Evolutionary conservation across 2,113 vertebrate species (phyloP).

Genomic region (Symphodus melops): DNA sequence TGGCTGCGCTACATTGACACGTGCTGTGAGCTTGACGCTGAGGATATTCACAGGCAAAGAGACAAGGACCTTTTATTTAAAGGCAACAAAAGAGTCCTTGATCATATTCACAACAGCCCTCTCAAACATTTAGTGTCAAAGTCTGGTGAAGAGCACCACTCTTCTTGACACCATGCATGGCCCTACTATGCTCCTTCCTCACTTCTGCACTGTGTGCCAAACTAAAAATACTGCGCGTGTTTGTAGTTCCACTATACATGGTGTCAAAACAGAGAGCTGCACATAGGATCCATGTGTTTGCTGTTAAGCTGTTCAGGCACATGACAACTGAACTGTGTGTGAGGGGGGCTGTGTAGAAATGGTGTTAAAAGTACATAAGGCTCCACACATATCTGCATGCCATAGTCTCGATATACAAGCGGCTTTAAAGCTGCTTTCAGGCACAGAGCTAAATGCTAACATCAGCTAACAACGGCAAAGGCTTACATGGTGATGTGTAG

Average conservation of each 20-base stretch:
- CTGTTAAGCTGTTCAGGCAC: constrained; percentile 2
- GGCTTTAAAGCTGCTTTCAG: no score
- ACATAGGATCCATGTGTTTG: constrained; percentile 54
- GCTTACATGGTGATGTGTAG: no score
- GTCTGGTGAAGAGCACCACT: constrained; percentile 41
- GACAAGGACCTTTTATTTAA: constrained; percentile 61
- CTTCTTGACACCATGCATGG: constrained; percentile 45
- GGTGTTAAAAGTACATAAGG: constrained; percentile 1
- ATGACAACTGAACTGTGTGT: constrained; percentile 32
- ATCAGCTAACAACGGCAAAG: no score
- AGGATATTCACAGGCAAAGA: constrained; percentile 19
- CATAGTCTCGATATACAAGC: no score
- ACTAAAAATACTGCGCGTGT: constrained; percentile 67
- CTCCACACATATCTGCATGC: no score
- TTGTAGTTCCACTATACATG: constrained; percentile 57
- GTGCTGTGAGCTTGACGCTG: constrained; percentile 36
- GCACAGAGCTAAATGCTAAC: no score
- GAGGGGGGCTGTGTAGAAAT: constrained; percentile 21
- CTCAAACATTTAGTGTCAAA: constrained; percentile 46
- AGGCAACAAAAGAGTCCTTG: constrained; percentile 64
- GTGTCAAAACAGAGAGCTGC: constrained; percentile 49
- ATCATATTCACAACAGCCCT: constrained; percentile 43
- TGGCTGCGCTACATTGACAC: constrained; percentile 60
- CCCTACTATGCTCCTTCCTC: constrained; percentile 36
- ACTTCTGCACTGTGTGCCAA: constrained; percentile 42